These are phyloP conservation scores for Xyliphius kryptos DNA, from an alignment of 2,113 vertebrate species.

Conservation along the genomic window DNA sequence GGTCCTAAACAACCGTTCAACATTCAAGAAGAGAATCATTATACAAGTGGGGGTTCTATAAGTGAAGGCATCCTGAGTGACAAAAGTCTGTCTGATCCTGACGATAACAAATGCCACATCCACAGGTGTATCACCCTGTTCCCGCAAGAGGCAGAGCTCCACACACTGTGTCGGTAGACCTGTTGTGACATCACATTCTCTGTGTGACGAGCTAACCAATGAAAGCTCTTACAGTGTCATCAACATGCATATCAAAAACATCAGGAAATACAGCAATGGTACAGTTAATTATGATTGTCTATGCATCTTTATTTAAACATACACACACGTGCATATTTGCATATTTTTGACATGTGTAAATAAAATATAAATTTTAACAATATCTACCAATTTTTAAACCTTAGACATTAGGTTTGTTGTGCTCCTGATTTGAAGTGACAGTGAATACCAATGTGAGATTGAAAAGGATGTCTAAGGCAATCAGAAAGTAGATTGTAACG, in stretches of 20 bases:
- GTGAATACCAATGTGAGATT: too few relatives aligned
- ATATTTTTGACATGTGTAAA: too few relatives aligned
- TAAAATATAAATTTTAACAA: too few relatives aligned
- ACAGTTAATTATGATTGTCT: too few relatives aligned
- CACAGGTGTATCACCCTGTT: constrained; percentile 72
- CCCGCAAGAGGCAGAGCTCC: constrained; percentile 79
- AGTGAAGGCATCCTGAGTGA: constrained; percentile 88
- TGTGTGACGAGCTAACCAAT: constrained; percentile 85
- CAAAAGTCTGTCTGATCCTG: constrained; percentile 70
- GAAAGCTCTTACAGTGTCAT: constrained; percentile 93
- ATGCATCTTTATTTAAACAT: too few relatives aligned
- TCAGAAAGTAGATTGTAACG: too few relatives aligned
- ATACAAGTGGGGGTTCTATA: constrained; percentile 79
- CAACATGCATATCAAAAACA: constrained; percentile 88
- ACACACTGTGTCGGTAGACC: constrained; percentile 60
- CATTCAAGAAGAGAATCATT: constrained; percentile 46
- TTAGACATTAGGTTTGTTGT: too few relatives aligned
- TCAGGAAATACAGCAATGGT: constrained; percentile 76
- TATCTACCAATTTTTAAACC: too few relatives aligned
- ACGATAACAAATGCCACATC: constrained; percentile 55
- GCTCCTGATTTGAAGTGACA: too few relatives aligned
- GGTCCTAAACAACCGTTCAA: constrained; percentile 38
- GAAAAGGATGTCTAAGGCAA: too few relatives aligned
- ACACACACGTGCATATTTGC: too few relatives aligned
- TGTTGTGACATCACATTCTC: constrained; percentile 47